phyloP scores from a whole-genome alignment of 2,113 vertebrate species.

The Pteruthius melanotis region DNA sequence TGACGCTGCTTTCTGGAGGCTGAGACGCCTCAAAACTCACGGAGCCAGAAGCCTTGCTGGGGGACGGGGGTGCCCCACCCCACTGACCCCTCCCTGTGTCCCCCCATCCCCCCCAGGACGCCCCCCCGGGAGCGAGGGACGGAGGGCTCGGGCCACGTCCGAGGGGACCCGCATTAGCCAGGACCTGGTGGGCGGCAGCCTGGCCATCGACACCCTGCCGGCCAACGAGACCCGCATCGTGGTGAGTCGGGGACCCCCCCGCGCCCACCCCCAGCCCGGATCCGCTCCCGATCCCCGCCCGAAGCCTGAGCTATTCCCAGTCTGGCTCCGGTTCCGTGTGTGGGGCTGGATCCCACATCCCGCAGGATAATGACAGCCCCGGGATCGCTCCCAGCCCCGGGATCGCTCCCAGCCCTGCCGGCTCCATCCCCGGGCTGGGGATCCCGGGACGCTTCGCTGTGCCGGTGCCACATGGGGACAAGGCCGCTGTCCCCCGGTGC shows the following conservation, averaged over 20 bases:
- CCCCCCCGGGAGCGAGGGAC: neutral
- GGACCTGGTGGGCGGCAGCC: conserved; percentile 74
- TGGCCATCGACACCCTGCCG: conserved; percentile 81
- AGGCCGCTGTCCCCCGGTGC: fast-evolving
- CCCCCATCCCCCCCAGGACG: conserved; percentile 26
- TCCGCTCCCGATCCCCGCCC: too few species aligned
- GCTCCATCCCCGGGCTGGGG: neutral
- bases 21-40: neutral
- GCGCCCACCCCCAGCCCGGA: too few species aligned
- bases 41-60: neutral
- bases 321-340: fast-evolving
- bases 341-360: neutral
- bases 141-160: conserved; percentile 19
- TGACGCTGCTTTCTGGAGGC: fast-evolving
- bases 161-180: conserved; percentile 70
- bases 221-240: conserved; percentile 81
- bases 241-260: conserved; percentile 70
- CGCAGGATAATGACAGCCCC: neutral
- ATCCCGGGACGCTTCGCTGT: fast-evolving
- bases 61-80: neutral
- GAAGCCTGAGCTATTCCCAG: neutral
- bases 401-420: neutral
- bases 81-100: neutral
- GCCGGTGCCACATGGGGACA: neutral
- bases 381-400: neutral